Conservation (phyloP, 2,888 invertebrate species). For the Rhogogaster chlorosoma region DNA sequence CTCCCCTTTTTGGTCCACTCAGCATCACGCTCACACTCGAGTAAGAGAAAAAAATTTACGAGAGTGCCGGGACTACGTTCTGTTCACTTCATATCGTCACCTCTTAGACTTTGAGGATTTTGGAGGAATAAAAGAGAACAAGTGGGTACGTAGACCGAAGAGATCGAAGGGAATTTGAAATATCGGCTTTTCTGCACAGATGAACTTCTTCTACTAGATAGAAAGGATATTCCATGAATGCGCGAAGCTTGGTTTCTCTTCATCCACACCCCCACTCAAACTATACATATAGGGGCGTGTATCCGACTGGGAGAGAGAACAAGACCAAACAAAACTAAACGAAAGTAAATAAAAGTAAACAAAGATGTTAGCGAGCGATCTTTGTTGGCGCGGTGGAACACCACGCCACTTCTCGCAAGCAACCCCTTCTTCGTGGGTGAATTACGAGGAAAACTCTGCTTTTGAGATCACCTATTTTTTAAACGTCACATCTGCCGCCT, state of each 20-base stretch:
- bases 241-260: not conserved
- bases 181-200: not conserved
- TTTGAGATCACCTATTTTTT: conserved; percentile 42
- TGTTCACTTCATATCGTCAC: conserved; percentile 23
- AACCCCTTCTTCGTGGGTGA: conserved; percentile 31
- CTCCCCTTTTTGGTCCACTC: conserved; percentile 38
- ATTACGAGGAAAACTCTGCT: conserved; percentile 33
- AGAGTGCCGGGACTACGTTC: conserved; percentile 23
- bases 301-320: not conserved
- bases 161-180: not conserved
- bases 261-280: not conserved
- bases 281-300: not conserved
- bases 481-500: conserved; percentile 36
- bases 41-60: conserved; percentile 25
- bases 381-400: not conserved
- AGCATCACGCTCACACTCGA: conserved; percentile 27
- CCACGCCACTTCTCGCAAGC: not conserved
- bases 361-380: conserved; percentile 28
- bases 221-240: not conserved
- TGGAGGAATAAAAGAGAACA: not conserved
- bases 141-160: not conserved
- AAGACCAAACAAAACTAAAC: conserved; percentile 17
- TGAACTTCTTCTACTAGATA: not conserved
- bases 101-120: conserved; percentile 4
- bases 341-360: conserved; percentile 31